A percentile compares a stretch with the other conserved stretches of the same genome.
These are phyloP conservation scores for Acinonyx jubatus DNA, from an alignment of 2,113 vertebrate genomes.

Conservation along the genomic window DNA sequence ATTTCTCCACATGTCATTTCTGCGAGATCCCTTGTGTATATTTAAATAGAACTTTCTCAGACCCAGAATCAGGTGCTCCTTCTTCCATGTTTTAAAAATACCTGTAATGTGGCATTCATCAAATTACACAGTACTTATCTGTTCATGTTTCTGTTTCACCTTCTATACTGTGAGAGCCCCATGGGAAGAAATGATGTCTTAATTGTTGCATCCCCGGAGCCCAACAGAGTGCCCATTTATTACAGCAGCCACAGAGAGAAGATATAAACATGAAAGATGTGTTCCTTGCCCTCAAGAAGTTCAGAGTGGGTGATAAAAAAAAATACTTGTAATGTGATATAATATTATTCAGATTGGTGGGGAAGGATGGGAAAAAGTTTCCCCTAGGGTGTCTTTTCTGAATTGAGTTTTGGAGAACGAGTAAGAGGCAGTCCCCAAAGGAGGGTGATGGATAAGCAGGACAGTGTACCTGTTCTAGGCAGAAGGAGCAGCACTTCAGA, in stretches of 20 bases:
- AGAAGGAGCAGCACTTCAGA: neutral
- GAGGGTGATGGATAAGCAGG: fast-evolving
- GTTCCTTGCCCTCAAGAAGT: neutral
- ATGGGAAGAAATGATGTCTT: neutral
- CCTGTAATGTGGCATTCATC: neutral
- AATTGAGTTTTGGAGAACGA: neutral
- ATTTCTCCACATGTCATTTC: neutral
- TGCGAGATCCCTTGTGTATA: neutral
- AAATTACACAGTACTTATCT: slow-evolving; percentile 16
- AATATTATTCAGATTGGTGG: neutral
- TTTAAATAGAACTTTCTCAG: neutral
- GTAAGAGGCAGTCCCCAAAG: neutral
- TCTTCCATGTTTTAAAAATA: slow-evolving; percentile 39
- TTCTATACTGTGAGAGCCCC: neutral
- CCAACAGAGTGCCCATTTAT: neutral
- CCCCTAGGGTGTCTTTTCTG: neutral
- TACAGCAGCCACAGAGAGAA: neutral
- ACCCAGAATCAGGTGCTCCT: neutral
- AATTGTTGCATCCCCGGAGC: neutral
- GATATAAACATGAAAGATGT: neutral
- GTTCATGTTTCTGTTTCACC: neutral
- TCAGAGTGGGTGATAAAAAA: neutral
- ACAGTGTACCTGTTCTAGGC: neutral
- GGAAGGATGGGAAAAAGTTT: neutral
- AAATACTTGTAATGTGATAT: neutral